A percentile compares a stretch with the other conserved stretches of the same genome.
Evolutionary conservation across 2,113 vertebrate species (phyloP).

Genomic region (Phaethornis superciliosus): DNA sequence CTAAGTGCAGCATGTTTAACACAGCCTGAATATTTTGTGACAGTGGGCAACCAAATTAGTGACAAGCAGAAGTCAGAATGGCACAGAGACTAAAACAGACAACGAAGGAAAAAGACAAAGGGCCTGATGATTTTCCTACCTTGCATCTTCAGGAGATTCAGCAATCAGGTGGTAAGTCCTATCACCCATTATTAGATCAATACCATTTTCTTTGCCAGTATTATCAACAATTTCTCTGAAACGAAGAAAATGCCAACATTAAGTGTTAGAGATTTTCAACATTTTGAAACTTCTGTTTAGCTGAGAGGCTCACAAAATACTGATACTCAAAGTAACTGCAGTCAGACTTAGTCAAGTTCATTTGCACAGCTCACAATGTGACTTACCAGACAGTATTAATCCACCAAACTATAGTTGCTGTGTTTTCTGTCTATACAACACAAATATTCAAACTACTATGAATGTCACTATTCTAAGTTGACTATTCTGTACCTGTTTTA

Average conservation of each 20-base stretch:
- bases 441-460: neutral
- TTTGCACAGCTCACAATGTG: neutral
- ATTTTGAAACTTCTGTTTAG: neutral
- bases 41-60: neutral
- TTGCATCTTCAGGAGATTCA: constrained; percentile 94
- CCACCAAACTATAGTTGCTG: neutral
- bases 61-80: neutral
- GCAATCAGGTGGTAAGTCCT: constrained; percentile 95
- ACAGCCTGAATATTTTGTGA: neutral
- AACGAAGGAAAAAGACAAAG: no score
- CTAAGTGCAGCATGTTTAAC: neutral
- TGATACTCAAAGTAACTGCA: neutral
- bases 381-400: neutral
- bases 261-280: neutral
- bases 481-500: neutral
- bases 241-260: neutral
- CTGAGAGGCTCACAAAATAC: neutral
- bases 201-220: constrained; percentile 93
- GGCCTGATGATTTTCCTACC: constrained; percentile 67
- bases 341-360: neutral
- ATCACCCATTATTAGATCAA: constrained; percentile 89
- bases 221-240: constrained; percentile 92
- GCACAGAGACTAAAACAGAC: neutral
- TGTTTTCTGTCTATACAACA: neutral
- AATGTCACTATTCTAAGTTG: neutral